A percentile compares a stretch with the other conserved stretches of the same genome.
Conservation (phyloP, 1,140 invertebrate species). For the Samia ricini region DNA sequence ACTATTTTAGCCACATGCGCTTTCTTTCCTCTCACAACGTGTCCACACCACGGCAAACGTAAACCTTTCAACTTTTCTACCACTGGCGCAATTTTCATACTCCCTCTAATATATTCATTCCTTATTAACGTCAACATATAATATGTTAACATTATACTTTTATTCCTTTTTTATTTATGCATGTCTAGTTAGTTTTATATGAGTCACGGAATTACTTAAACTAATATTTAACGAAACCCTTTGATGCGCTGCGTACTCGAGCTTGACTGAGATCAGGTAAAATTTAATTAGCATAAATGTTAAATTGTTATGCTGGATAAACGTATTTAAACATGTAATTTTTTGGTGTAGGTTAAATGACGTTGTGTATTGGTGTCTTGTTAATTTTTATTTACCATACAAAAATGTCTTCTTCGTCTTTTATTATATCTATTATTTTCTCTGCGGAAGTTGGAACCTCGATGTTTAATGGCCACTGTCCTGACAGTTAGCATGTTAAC, state of each 20-base stretch:
- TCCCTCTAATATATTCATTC: too few species aligned
- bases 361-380: slow-evolving; percentile 38
- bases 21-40: too few species aligned
- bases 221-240: slow-evolving; percentile 12
- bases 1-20: too few species aligned
- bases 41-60: too few species aligned
- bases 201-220: too few species aligned
- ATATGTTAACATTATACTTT: too few species aligned
- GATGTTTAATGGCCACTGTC: slow-evolving; percentile 17
- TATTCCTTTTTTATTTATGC: too few species aligned
- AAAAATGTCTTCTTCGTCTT: slow-evolving; percentile 19
- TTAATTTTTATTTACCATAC: slow-evolving; percentile 39
- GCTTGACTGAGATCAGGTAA: slow-evolving; percentile 10
- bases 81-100: too few species aligned
- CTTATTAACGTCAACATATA: too few species aligned
- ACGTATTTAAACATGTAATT: slow-evolving; percentile 42
- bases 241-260: slow-evolving; percentile 5
- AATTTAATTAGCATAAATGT: slow-evolving; percentile 42
- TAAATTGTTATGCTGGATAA: slow-evolving; percentile 42
- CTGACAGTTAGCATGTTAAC: slow-evolving; percentile 4
- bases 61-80: too few species aligned
- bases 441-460: slow-evolving; percentile 16
- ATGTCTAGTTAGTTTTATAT: too few species aligned
- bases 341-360: slow-evolving; percentile 45
- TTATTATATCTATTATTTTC: slow-evolving; percentile 11